Percentiles rank a stretch among this genome's conserved stretches.
Conservation (phyloP, 2,113 vertebrate species). For the Silurus asotus region DNA sequence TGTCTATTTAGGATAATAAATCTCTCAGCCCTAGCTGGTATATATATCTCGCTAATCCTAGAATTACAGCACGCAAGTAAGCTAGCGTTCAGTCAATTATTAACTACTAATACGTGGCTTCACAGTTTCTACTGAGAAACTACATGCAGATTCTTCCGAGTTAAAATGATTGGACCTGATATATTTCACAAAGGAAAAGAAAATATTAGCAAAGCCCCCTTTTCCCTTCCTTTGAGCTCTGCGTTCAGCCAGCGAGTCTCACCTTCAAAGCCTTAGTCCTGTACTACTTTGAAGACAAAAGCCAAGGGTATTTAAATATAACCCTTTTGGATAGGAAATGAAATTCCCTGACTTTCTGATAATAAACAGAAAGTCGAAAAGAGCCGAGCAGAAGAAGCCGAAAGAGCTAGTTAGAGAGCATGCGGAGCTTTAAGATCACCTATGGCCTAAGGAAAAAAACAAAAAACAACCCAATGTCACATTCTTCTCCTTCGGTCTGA, state of each 20-base stretch:
- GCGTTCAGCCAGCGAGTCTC: conserved; percentile 34
- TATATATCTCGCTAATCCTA: neutral
- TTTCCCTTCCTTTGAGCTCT: conserved; percentile 23
- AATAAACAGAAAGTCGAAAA: conserved; percentile 60
- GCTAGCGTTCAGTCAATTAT: neutral
- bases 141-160: conserved; percentile 48
- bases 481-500: conserved; percentile 9
- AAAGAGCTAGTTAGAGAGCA: conserved; percentile 32
- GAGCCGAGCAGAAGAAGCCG: conserved; percentile 43
- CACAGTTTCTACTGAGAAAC: neutral
- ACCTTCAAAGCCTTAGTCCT: conserved; percentile 52
- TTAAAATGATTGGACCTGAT: conserved; percentile 51
- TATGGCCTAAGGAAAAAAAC: neutral
- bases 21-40: neutral
- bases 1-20: too few relatives aligned
- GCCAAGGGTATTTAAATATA: conserved; percentile 67
- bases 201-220: conserved; percentile 43
- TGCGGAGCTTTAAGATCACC: conserved; percentile 13
- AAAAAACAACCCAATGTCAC: neutral
- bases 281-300: conserved; percentile 61
- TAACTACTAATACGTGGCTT: neutral
- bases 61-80: neutral
- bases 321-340: conserved; percentile 47
- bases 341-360: conserved; percentile 58
- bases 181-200: conserved; percentile 35